phyloP scores from a whole-genome alignment of 2,888 invertebrate species.

The Catocala nupta region DNA sequence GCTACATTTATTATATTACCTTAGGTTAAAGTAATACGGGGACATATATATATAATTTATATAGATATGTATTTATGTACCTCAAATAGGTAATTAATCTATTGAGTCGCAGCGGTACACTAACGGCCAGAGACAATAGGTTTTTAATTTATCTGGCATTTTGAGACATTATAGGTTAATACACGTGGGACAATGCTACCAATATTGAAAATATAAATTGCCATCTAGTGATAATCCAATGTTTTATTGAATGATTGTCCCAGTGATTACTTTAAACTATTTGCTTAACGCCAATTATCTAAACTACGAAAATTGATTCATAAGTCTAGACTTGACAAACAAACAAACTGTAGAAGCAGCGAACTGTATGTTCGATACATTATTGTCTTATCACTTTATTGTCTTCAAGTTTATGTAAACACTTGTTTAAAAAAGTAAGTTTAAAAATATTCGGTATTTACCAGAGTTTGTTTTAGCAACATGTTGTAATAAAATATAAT shows the following conservation, averaged over 20 bases:
- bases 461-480: no score
- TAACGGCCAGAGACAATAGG: no score
- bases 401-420: constrained; percentile 18
- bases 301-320: constrained; percentile 59
- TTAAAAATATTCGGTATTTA: no score
- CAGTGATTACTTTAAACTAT: constrained; percentile 54
- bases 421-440: neutral
- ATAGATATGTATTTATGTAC: neutral
- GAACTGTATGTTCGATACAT: constrained; percentile 14
- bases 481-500: no score
- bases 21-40: constrained; percentile 33
- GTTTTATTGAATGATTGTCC: constrained; percentile 5
- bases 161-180: no score
- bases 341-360: constrained; percentile 43
- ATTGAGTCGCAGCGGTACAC: no score
- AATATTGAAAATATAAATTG: no score
- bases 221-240: no score
- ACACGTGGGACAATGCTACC: no score
- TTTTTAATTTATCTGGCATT: no score
- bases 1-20: constrained; percentile 58
- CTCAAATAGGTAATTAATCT: no score
- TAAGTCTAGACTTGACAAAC: constrained; percentile 70
- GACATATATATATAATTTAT: constrained; percentile 3
- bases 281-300: constrained; percentile 55
- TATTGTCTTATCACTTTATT: constrained; percentile 50